Evolutionary conservation across 2,113 vertebrate genomes (phyloP), one percentile per base, ranked within the genome.

Genomic region (Oncorhynchus mykiss): DNA sequence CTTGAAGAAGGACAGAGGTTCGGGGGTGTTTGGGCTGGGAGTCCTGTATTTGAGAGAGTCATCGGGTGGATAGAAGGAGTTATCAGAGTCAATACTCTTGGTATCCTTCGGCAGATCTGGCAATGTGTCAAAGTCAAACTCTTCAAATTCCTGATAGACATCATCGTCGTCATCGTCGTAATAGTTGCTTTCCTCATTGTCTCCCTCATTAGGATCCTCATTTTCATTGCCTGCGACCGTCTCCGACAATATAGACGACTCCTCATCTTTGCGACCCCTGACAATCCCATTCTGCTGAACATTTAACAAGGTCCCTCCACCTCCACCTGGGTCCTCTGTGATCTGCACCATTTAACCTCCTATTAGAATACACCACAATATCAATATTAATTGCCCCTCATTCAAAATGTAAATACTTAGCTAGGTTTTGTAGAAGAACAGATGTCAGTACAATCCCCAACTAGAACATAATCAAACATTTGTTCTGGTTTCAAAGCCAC

Each of bases 51-150:
- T 16, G 18, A 84, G 51, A 11, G 84, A 83, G 48, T 71, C 78
- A 34, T 92, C 91, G 0, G 87, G 91, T 0, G 96, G 96, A 84
- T 97, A 99, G 89, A 96, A 99, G 4, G 96, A 98, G 82, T 98
- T 96, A 11, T 97, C 96, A 0, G 97, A 97, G n/a, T 87, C 85
- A 16, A 96, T 87, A 89, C 96, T 98, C 70, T 80, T 91, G 9
- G 85, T 91, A 85, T 97, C 97, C 9, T 22, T 0, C 87, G 87
- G 71, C 87, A 68, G 88, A 39, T 94, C 86, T 0, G 93, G 92
- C 65, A 92, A 74, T 29, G 87, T 8, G 4, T 89, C 88, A 71
- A 95, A 95, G 84, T 97, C 95, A 72, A 94, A 88, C 77, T 96
- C 95, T 72, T 95, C 95, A 62, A 88, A 93, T 74, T 92, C 93